Evolutionary conservation across 2,888 invertebrate species (phyloP), one percentile per base, ranked within the genome.

Genomic region (Rhagophthalmus giganteus): DNA sequence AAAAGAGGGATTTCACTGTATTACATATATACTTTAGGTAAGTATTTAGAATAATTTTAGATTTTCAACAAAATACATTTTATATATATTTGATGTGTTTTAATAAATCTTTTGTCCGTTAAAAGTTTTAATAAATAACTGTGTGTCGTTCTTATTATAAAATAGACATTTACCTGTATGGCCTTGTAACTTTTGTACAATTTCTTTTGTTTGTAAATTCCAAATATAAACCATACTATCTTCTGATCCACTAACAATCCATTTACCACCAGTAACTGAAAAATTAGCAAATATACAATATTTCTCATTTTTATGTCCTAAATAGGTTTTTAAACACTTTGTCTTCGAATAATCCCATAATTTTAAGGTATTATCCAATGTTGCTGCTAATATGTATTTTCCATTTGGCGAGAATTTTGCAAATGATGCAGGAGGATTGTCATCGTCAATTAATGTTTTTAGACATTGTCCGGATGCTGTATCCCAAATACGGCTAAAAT

Each of bases 221-320:
- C 99, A 99, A 67, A 99, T 96, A 73, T 98, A 99, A 0, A 99
- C 95, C 81, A 94, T 84, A 74, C 96, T 93, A 76, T 99, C 99
- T 78, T 99, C 99, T 2, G 98, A 98, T n/a, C 99, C 99, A 27
- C 96, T 97, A 33, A 99, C 98, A 72, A 99, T 99, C 99, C 99
- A 99, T 92, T 99, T 99, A 71, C 99, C 99, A 49, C 99, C 99
- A 9, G 99, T 99, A 4, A 99, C 98, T 24, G 98, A 99, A 76
- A 99, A 99, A 76, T 99, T 99, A 34, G 99, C 98, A 74, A 99
- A 99, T 74, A 99, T 95, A 74, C 99, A 99, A 76, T 96, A 99
- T 74, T 99, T 99, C 76, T 98, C 97, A 75, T 99, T 99, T 75
- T 92, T 92, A 74, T 99, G 99, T 2, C 98, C 98, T 0, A 90